Evolutionary conservation across 2,888 invertebrate genomes (phyloP).

Genomic region (Epinotia demarniana): DNA sequence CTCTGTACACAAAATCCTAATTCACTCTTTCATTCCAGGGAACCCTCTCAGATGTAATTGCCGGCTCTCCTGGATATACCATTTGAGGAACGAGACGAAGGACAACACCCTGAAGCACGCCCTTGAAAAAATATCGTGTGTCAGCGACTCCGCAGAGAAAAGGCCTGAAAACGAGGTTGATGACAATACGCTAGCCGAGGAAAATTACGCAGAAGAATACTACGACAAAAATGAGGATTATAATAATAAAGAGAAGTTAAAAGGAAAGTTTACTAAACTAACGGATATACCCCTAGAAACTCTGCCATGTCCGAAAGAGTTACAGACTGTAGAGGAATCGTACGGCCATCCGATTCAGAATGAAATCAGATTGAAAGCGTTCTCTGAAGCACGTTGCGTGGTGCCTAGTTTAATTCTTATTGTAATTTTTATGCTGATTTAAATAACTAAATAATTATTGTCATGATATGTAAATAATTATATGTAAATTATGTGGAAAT

Average conservation of each 20-base stretch:
- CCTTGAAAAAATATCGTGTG: conserved; percentile 90
- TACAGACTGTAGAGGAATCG: conserved; percentile 75
- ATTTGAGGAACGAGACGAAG: conserved; percentile 89
- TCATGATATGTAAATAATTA: not conserved
- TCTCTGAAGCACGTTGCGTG: conserved; percentile 63
- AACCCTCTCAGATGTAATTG: conserved; percentile 94
- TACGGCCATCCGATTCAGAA: conserved; percentile 80
- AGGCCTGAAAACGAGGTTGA: conserved; percentile 62
- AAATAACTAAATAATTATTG: conserved; percentile 42
- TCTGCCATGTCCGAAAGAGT: conserved; percentile 79
- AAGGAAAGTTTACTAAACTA: conserved; percentile 69
- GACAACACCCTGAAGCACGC: conserved; percentile 87
- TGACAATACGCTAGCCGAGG: conserved; percentile 66
- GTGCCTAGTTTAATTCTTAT: conserved; percentile 61
- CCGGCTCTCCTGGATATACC: conserved; percentile 92
- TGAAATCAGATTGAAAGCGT: conserved; percentile 78
- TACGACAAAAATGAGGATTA: conserved; percentile 75
- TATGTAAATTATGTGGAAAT: conserved; percentile 2
- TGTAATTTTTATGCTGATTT: conserved; percentile 56
- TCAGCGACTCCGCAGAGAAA: conserved; percentile 78
- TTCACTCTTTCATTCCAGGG: conserved; percentile 82
- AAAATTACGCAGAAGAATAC: conserved; percentile 70
- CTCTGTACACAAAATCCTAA: conserved; percentile 38
- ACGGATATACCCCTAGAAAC: conserved; percentile 73
- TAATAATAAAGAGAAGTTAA: conserved; percentile 61